A percentile compares a stretch with the other conserved stretches of the same genome.
These are phyloP conservation scores for Bombus superbus DNA, from an alignment of 1,140 invertebrate genomes.

Conservation along the genomic window DNA sequence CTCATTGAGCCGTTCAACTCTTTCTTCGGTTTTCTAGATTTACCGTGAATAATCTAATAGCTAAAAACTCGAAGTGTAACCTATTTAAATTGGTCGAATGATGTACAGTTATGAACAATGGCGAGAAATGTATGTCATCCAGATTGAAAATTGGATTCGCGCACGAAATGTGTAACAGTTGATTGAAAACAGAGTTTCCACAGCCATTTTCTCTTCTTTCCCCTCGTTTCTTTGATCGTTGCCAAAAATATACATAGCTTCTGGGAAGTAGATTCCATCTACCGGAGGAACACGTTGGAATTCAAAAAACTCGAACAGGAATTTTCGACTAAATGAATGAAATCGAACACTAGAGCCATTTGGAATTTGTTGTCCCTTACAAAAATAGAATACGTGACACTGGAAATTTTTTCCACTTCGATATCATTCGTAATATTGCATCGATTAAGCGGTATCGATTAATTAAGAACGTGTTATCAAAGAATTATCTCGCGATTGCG, in stretches of 20 bases:
- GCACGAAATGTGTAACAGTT: not conserved
- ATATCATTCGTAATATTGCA: not conserved
- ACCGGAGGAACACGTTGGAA: not conserved
- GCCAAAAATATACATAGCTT: not conserved
- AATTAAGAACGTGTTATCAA: not conserved
- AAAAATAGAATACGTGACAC: too few species aligned
- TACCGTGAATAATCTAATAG: not conserved
- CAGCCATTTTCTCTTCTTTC: not conserved
- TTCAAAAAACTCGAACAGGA: not conserved
- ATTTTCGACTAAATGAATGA: too few species aligned
- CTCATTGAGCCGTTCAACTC: not conserved
- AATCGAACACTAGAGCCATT: too few species aligned
- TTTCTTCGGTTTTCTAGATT: not conserved
- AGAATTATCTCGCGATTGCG: not conserved
- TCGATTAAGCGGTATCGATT: not conserved
- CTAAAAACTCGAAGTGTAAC: not conserved
- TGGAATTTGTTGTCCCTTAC: too few species aligned
- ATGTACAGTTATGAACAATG: not conserved
- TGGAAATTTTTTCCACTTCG: too few species aligned
- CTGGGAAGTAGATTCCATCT: not conserved
- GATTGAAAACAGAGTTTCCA: not conserved
- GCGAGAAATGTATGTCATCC: not conserved
- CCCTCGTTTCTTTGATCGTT: not conserved
- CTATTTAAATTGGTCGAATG: not conserved
- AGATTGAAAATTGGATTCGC: not conserved